Base-by-base conservation (phyloP, 2,888 invertebrate genomes). In the Cheilosia pagana region DNA sequence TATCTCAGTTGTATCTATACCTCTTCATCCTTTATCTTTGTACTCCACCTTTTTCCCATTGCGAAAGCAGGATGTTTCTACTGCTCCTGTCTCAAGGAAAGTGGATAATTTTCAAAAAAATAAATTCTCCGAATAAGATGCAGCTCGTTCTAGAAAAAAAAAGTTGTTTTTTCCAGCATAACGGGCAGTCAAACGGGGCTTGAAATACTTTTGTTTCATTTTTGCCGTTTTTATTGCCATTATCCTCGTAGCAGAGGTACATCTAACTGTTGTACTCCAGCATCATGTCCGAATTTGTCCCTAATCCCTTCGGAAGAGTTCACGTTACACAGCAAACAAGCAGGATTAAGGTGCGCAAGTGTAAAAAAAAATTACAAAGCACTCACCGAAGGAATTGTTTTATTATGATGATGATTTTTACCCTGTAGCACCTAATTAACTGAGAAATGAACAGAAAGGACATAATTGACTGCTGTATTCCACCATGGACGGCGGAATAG, bases 391-490 rank as follows among this genome's bases (percentile, higher is more conserved):
- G 48, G 63, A 78, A 72, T 72, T 75, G 60, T 81, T 81, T 75
- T 63, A 76, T 82, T 77, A 65, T 83, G 75, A 81, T 83, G 75
- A 81, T 75, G 81, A 85, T 85, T 67, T 72, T 78, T 78, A 67
- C 68, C 78, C 78, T 63, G 59, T 55, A 72, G 82, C 78, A 76
- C 71, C 85, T 85, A 85, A 81, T 85, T 85, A 81, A 75, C 74
- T 81, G 53, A 59, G 79, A 71, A 75, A 52, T 52, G 31, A 63
- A 63, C 70, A 71, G 67, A 77, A 78, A 67, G 59, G 60, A 65
- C 59, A 63, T 59, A 77, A 71, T 82, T 82, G 72, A 72, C 63
- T 72, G 72, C 12, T 35, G 12, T 62, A 79, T 83, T 41, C 23
- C 16, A 12, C 31, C 16, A 8, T 12, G 10, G 3, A 8, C 31